Conservation (phyloP, 1,140 invertebrate genomes). For the Augochlora pura region DNA sequence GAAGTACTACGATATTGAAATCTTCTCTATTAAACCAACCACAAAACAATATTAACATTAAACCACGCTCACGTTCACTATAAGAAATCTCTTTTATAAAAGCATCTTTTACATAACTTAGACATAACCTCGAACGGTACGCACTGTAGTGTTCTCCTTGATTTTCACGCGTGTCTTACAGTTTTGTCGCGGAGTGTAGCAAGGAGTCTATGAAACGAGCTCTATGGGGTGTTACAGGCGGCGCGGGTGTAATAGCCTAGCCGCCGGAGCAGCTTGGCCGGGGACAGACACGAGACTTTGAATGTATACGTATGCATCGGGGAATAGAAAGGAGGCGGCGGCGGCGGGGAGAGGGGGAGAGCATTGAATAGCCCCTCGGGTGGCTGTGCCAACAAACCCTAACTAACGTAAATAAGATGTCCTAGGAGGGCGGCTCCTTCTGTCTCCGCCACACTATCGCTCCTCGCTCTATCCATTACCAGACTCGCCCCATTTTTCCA, state of each 20-base stretch:
- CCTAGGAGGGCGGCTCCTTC: constrained; percentile 57
- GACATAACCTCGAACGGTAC: no score
- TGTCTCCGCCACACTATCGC: background rate
- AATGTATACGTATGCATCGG: constrained; percentile 45
- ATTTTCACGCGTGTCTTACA: no score
- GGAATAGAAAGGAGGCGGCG: constrained; percentile 7
- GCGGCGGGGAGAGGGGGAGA: constrained; percentile 9
- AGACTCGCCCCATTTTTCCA: background rate
- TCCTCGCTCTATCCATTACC: background rate
- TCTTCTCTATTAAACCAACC: no score
- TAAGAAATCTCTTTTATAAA: no score
- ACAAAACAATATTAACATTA: no score
- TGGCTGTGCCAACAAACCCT: constrained; percentile 77
- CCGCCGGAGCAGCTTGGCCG: background rate
- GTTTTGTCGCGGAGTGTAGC: no score
- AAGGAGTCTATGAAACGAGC: no score
- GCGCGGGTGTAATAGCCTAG: constrained; percentile 32
- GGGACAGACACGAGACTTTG: constrained; percentile 40
- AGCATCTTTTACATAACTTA: no score
- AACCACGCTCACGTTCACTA: no score
- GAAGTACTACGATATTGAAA: no score
- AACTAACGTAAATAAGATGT: constrained; percentile 80
- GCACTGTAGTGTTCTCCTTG: no score
- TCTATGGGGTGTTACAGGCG: background rate
- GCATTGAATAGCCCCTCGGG: constrained; percentile 74